A percentile compares a stretch with the other conserved stretches of the same genome.
Conservation (phyloP, 1,140 invertebrate species). For the Leptonema lineaticorne region DNA sequence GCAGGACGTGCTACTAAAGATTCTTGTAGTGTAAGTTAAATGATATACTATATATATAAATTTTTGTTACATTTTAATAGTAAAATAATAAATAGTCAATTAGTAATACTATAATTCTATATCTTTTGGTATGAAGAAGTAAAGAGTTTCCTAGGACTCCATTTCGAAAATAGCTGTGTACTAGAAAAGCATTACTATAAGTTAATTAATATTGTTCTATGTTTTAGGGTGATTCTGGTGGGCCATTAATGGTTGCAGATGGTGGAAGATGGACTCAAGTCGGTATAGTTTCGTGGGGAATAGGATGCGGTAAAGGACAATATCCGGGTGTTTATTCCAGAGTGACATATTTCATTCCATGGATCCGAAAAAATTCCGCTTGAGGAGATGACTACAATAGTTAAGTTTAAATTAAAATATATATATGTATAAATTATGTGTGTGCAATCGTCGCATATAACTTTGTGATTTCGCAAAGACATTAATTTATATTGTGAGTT, state of each 20-base stretch:
- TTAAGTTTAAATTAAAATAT: background rate
- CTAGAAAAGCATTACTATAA: too few species aligned
- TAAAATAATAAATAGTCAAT: too few species aligned
- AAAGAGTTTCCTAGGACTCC: background rate
- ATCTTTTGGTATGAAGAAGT: background rate
- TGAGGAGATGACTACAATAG: background rate
- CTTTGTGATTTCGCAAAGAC: background rate
- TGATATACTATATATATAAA: too few species aligned
- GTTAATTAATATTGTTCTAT: too few species aligned
- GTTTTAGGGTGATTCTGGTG: constrained; percentile 87
- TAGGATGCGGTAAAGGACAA: constrained; percentile 87
- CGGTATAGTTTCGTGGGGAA: constrained; percentile 91
- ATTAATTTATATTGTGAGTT: background rate
- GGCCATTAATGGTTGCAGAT: constrained; percentile 81
- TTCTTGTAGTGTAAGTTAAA: constrained; percentile 79
- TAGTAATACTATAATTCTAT: too few species aligned
- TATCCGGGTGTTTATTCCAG: constrained; percentile 88
- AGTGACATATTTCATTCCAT: constrained; percentile 60
- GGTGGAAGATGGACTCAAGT: constrained; percentile 78
- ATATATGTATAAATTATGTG: background rate
- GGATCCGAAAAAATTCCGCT: constrained; percentile 54
- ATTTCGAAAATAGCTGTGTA: background rate
- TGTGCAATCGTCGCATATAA: too few species aligned
- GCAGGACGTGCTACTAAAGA: constrained; percentile 80
- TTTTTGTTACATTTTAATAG: too few species aligned